Base-by-base conservation (phyloP, 2,888 invertebrate species). In the Melangyna quadrimaculata region DNA sequence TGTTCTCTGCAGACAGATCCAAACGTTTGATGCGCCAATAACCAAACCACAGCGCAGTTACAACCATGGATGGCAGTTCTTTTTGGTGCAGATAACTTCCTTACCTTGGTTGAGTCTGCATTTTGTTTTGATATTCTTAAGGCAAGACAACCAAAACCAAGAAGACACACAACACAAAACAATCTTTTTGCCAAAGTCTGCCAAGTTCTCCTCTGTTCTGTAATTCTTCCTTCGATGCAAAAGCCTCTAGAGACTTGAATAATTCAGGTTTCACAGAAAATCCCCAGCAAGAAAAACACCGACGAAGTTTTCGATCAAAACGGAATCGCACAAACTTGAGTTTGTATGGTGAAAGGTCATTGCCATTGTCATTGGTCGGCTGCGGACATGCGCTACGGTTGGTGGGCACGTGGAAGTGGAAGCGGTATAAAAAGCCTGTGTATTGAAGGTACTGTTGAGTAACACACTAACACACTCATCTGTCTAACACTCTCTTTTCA, bases 391-490 rank as follows among this genome's bases (percentile, higher is more conserved):
- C 35, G 59, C 35, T 22, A 29, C 4, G 35, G 27, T 12, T 22
- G 19, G 19, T 22, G 48, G 29, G 12, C 10, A 8, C 0, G 19
- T 22, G 22, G 22, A 3, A 27, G 17, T 53, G 40, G 40, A 9
- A 70, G 43, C 70, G 55, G 55, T 51, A n/a, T n/a, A n/a, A n/a
- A 70, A 55, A 14, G 22, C 48, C 35, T 69, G 19, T 70, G 67
- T 72, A 27, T 55, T 51, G 22, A 32, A 51, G 40, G 73, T 75
- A 83, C 79, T 80, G 84, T 84, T 84, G 84, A 79, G 84, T 84
- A 84, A 84, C 79, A 79, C 74, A 79, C 84, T 77, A 84, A 75
- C 75, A 84, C 83, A 84, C 53, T 75, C 74, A 32, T 61, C 59
- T 17, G n/a, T 40, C 40, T 51, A 78, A 27, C 43, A 79, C 78